Evolutionary conservation across 2,113 vertebrate genomes (phyloP).

Genomic region (Mixornis gularis): DNA sequence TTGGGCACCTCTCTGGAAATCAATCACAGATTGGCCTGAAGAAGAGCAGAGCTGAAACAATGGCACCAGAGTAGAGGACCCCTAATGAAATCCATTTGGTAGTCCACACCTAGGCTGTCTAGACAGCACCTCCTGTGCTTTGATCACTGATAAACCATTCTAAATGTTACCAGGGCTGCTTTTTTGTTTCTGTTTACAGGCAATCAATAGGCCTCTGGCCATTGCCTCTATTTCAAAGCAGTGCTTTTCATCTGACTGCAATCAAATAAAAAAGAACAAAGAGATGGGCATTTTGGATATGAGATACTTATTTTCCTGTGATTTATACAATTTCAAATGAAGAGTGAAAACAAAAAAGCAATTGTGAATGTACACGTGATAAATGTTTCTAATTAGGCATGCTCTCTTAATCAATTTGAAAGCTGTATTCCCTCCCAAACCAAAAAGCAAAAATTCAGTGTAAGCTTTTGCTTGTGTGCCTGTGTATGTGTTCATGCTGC

Average conservation of each 20-base stretch:
- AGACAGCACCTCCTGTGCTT: conserved; percentile 74
- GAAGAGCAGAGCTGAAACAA: conserved; percentile 72
- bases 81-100: conserved; percentile 83
- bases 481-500: neutral
- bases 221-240: conserved; percentile 83
- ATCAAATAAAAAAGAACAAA: conserved; percentile 72
- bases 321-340: conserved; percentile 13
- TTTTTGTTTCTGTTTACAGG: conserved; percentile 71
- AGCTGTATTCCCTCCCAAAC: neutral
- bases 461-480: neutral
- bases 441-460: neutral
- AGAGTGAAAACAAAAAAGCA: neutral
- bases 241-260: conserved; percentile 83
- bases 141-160: conserved; percentile 75
- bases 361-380: neutral
- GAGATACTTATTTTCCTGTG: conserved; percentile 41
- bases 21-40: conserved; percentile 86
- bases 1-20: conserved; percentile 87
- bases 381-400: conserved; percentile 36
- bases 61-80: conserved; percentile 66
- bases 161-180: conserved; percentile 77
- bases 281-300: conserved; percentile 55
- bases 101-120: conserved; percentile 80
- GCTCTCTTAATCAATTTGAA: neutral
- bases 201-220: conserved; percentile 75